Percentiles rank a stretch among this genome's conserved stretches.
Evolutionary conservation across 2,797 vertebrate genomes (phyloP).

Genomic region (Sebastes itinus): DNA sequence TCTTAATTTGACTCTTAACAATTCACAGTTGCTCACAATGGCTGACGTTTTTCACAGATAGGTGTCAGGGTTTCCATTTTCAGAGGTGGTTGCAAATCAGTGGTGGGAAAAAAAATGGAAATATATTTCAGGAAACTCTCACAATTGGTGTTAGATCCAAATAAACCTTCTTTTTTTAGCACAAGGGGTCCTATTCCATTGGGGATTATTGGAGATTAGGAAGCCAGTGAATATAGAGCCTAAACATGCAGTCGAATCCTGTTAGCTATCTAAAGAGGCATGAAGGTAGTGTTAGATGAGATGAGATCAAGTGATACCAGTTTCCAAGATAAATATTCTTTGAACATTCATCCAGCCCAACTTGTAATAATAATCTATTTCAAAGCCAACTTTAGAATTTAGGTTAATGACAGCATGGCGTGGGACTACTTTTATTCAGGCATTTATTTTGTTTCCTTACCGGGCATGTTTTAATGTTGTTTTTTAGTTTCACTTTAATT

Average conservation of each 20-base stretch:
- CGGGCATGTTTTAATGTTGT: neutral
- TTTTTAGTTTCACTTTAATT: constrained; percentile 10
- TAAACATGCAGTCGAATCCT: constrained; percentile 61
- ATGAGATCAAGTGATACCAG: constrained; percentile 57
- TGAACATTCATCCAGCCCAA: constrained; percentile 42
- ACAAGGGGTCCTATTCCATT: constrained; percentile 34
- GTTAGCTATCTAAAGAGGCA: constrained; percentile 64
- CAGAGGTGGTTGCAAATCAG: constrained; percentile 15
- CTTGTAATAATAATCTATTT: constrained; percentile 19
- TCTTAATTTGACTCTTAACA: constrained; percentile 16
- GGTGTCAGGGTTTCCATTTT: constrained; percentile 29
- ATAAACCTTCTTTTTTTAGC: constrained; percentile 61
- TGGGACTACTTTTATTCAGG: neutral
- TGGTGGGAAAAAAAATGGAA: neutral
- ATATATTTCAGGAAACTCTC: constrained; percentile 36
- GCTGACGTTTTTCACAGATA: constrained; percentile 12
- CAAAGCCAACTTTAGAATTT: constrained; percentile 43
- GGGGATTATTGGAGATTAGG: constrained; percentile 71
- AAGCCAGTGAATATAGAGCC: constrained; percentile 46
- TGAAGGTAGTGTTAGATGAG: constrained; percentile 61
- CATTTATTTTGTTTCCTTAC: neutral
- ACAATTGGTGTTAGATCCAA: constrained; percentile 58
- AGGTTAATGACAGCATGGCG: constrained; percentile 47
- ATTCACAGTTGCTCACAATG: constrained; percentile 8
- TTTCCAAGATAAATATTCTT: constrained; percentile 62